A percentile compares a stretch with the other conserved stretches of the same genome.
Conservation (phyloP, 2,797 vertebrate genomes). For the Notolabrus celidotus region DNA sequence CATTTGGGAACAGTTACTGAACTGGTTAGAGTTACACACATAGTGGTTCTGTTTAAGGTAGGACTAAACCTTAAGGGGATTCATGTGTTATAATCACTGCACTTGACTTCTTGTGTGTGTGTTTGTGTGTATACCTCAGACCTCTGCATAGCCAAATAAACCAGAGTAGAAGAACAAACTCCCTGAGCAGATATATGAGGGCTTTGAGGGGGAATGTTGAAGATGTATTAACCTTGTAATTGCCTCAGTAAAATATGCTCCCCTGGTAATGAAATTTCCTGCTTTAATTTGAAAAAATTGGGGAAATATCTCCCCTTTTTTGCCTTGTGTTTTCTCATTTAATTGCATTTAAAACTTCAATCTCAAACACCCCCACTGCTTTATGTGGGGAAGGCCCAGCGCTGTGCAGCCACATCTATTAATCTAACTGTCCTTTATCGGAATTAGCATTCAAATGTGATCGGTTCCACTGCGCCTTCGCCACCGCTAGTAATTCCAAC, state of each 20-base stretch:
- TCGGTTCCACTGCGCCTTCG: slow-evolving; percentile 74
- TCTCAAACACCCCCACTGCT: slow-evolving; percentile 71
- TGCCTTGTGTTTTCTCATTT: slow-evolving; percentile 74
- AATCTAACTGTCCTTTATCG: slow-evolving; percentile 81
- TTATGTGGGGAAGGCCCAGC: slow-evolving; percentile 59
- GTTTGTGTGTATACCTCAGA: slow-evolving; percentile 17
- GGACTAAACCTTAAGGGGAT: slow-evolving; percentile 21
- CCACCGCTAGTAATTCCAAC: slow-evolving; percentile 74
- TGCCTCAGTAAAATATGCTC: slow-evolving; percentile 81
- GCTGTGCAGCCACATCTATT: slow-evolving; percentile 76
- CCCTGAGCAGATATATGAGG: slow-evolving; percentile 73
- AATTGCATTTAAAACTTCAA: slow-evolving; percentile 84
- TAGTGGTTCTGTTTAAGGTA: slow-evolving; percentile 19
- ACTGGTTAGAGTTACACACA: slow-evolving; percentile 1
- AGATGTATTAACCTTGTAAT: slow-evolving; percentile 85
- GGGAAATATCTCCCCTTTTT: slow-evolving; percentile 75
- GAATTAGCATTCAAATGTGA: slow-evolving; percentile 84
- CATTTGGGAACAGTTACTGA: not conserved
- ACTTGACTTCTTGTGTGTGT: slow-evolving; percentile 27
- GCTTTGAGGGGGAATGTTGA: slow-evolving; percentile 75
- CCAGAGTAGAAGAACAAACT: slow-evolving; percentile 73
- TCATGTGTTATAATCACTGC: slow-evolving; percentile 33
- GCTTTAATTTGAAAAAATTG: slow-evolving; percentile 82
- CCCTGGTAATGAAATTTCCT: slow-evolving; percentile 80
- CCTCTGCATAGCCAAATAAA: slow-evolving; percentile 73